phyloP scores from a whole-genome alignment of 2,113 vertebrate genomes.

The Phoxinus phoxinus region DNA sequence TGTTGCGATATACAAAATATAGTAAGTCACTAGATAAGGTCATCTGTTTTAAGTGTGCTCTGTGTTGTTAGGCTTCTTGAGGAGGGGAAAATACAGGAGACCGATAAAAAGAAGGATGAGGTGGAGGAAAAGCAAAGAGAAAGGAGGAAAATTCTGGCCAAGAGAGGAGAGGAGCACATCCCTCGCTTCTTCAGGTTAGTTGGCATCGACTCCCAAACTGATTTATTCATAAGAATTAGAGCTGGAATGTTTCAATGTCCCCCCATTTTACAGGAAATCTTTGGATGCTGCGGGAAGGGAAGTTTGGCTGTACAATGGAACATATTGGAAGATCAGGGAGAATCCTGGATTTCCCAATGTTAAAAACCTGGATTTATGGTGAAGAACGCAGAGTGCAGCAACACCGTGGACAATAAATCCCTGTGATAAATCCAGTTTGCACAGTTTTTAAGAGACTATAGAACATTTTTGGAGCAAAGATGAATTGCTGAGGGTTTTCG shows the following conservation, averaged over 20 bases:
- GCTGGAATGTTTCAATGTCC: neutral
- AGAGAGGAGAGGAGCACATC: slow-evolving; percentile 80
- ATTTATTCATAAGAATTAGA: neutral
- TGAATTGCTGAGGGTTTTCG: slow-evolving; percentile 59
- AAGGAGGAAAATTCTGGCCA: slow-evolving; percentile 77
- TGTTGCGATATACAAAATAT: neutral
- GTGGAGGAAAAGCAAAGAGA: slow-evolving; percentile 83
- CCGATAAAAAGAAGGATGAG: slow-evolving; percentile 79
- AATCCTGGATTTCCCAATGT: slow-evolving; percentile 80
- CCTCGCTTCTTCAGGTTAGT: slow-evolving; percentile 83
- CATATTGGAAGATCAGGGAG: slow-evolving; percentile 82
- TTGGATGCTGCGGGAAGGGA: slow-evolving; percentile 76
- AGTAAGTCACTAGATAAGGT: neutral
- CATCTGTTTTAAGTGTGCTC: neutral
- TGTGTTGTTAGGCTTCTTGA: slow-evolving; percentile 77
- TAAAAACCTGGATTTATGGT: slow-evolving; percentile 82
- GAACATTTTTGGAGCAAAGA: slow-evolving; percentile 53
- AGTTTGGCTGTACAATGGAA: slow-evolving; percentile 81
- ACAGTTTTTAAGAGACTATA: slow-evolving; percentile 2
- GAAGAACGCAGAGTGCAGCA: slow-evolving; percentile 11
- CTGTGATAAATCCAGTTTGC: slow-evolving; percentile 24
- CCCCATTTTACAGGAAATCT: slow-evolving; percentile 67
- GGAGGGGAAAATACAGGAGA: slow-evolving; percentile 79
- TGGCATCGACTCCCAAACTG: neutral
- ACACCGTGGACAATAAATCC: slow-evolving; percentile 18